phyloP scores from a whole-genome alignment of 1,140 invertebrate genomes.

The Euura saliciscinereae region DNA sequence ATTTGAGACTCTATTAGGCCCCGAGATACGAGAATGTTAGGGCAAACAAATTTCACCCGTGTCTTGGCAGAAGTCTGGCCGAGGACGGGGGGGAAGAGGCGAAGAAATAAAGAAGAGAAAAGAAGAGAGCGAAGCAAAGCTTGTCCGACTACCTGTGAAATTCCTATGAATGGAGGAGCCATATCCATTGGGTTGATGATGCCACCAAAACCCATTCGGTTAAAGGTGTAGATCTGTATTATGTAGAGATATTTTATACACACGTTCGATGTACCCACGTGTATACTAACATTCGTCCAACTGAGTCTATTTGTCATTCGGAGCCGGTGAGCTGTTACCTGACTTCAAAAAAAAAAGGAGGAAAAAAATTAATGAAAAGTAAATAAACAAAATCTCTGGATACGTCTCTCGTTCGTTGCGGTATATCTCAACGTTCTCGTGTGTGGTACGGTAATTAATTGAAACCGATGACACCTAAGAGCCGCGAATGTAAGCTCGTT shows the following conservation, averaged over 20 bases:
- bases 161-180: conserved; percentile 49
- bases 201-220: too few relatives aligned
- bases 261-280: background rate
- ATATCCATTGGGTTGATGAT: too few relatives aligned
- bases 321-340: background rate
- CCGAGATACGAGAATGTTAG: background rate
- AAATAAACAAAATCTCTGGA: background rate
- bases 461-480: background rate
- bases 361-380: background rate
- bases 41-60: background rate
- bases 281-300: background rate
- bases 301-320: background rate
- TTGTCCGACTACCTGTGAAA: conserved; percentile 54
- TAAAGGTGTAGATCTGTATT: background rate
- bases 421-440: background rate
- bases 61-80: background rate
- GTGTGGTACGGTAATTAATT: background rate
- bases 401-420: background rate
- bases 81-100: too few relatives aligned
- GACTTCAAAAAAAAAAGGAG: background rate
- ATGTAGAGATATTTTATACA: background rate
- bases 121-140: conserved; percentile 35
- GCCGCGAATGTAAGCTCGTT: too few relatives aligned
- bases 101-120: background rate
- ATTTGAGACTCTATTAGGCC: background rate